Evolutionary conservation across 1,140 invertebrate genomes (phyloP).

Genomic region (Drosophila nigromelanica): DNA sequence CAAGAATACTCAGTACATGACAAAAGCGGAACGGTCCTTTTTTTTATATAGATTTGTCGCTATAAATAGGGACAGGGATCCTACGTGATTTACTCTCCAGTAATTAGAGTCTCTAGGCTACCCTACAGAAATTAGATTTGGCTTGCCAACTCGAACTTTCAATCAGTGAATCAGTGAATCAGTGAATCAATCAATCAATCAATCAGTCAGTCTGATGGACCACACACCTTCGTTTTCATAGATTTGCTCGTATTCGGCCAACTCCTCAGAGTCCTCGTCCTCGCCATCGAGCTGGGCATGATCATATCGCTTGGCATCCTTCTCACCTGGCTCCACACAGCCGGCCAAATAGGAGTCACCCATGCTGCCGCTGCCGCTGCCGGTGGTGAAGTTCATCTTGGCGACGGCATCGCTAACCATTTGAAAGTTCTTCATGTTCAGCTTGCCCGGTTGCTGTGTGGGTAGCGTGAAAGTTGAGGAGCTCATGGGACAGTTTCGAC

Average conservation of each 20-base stretch:
- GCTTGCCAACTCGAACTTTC: no score
- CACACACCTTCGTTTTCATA: constrained; percentile 84
- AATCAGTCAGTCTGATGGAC: background rate
- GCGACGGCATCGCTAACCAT: constrained; percentile 92
- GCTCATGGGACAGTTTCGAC: constrained; percentile 70
- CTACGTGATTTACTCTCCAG: no score
- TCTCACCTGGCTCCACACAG: constrained; percentile 56
- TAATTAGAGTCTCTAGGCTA: no score
- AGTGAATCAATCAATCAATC: no score
- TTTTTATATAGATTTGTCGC: no score
- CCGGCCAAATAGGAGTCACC: constrained; percentile 72
- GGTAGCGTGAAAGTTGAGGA: constrained; percentile 73
- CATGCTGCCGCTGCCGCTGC: constrained; percentile 84
- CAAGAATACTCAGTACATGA: no score
- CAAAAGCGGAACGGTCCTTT: no score
- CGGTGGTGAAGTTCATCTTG: constrained; percentile 88
- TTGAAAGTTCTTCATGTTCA: constrained; percentile 95
- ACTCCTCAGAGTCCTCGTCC: constrained; percentile 86
- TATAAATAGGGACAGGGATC: no score
- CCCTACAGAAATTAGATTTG: no score
- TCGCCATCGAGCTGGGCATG: constrained; percentile 92
- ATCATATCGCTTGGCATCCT: constrained; percentile 76
- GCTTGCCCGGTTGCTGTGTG: constrained; percentile 92
- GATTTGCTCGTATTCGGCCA: constrained; percentile 83
- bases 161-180: background rate